Percentiles rank a stretch among this genome's conserved stretches.
phyloP scores from a whole-genome alignment of 2,888 invertebrate species.

The Dinocampus coccinellae region DNA sequence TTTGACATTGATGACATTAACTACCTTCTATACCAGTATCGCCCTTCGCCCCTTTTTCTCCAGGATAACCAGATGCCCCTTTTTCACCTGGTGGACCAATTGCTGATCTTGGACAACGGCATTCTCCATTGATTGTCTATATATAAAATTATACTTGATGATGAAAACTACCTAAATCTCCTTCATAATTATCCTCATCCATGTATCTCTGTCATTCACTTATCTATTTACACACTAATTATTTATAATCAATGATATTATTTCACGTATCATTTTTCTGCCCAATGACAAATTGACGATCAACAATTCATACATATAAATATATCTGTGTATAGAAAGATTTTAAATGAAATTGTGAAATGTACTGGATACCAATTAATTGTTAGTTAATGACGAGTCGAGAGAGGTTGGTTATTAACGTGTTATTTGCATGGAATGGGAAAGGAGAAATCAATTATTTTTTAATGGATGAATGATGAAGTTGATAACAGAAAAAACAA shows the following conservation, averaged over 20 bases:
- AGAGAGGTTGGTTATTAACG: not conserved
- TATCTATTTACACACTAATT: no score
- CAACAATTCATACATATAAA: not conserved
- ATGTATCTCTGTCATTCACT: constrained; percentile 5
- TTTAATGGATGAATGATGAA: not conserved
- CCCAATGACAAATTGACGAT: no score
- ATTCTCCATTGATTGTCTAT: constrained; percentile 72
- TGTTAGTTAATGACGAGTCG: not conserved
- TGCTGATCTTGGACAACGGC: constrained; percentile 71
- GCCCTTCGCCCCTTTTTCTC: constrained; percentile 75
- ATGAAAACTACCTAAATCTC: constrained; percentile 66
- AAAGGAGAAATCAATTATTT: not conserved
- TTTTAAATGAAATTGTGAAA: not conserved
- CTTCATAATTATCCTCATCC: constrained; percentile 43
- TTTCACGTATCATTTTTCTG: no score
- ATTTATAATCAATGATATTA: no score
- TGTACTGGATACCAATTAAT: not conserved
- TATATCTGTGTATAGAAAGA: not conserved
- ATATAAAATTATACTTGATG: constrained; percentile 60
- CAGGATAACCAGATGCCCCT: constrained; percentile 74
- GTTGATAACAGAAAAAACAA: not conserved
- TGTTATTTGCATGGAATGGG: no score
- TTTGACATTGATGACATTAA: constrained; percentile 31
- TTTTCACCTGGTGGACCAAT: constrained; percentile 74
- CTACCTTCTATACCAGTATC: constrained; percentile 72